A percentile compares a stretch with the other conserved stretches of the same genome.
Evolutionary conservation across 2,797 vertebrate genomes (phyloP).

Genomic region (Clarias fuscus): DNA sequence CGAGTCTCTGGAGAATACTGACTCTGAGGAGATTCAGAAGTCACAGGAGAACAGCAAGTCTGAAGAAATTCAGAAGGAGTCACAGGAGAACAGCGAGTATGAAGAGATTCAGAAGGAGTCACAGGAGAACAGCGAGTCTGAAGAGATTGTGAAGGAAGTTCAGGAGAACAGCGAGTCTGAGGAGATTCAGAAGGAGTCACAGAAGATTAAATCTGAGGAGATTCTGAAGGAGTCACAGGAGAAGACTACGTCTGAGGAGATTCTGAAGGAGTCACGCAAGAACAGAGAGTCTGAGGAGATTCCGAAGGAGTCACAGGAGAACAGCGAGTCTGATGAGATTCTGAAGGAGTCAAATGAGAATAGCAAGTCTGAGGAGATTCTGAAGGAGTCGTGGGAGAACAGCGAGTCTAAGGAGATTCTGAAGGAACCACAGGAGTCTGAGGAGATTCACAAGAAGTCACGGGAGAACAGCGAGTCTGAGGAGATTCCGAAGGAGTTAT

Average conservation of each 20-base stretch:
- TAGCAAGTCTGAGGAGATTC: background rate
- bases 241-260: background rate
- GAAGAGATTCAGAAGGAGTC: background rate
- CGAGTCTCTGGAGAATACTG: no score
- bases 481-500: background rate
- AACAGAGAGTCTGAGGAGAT: background rate
- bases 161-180: background rate
- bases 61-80: background rate
- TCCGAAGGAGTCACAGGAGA: no score
- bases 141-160: background rate
- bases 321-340: background rate
- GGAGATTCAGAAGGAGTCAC: background rate
- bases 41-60: background rate
- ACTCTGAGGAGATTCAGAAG: background rate
- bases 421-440: background rate
- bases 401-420: no score
- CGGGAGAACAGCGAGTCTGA: background rate
- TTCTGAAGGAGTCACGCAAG: no score
- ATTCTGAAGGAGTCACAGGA: no score
- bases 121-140: background rate
- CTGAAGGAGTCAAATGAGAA: no score
- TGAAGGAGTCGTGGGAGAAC: no score
- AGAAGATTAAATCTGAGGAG: background rate
- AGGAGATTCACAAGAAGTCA: background rate
- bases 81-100: background rate